A percentile compares a stretch with the other conserved stretches of the same genome.
Evolutionary conservation across 1,140 invertebrate genomes (phyloP).

Genomic region (Listronotus bonariensis): DNA sequence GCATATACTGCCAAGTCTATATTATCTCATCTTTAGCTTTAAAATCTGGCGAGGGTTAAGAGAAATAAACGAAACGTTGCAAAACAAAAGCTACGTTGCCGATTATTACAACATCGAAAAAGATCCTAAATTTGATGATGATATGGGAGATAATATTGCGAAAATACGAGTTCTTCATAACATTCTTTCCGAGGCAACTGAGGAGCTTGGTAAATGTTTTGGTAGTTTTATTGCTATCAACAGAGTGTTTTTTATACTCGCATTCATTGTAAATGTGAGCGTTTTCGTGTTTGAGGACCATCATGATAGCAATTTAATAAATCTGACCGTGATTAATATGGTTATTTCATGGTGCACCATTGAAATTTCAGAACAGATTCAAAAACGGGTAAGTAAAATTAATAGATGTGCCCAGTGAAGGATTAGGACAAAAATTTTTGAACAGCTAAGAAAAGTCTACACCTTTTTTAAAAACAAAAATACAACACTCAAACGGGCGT

Average conservation of each 20-base stretch:
- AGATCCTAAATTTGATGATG: conserved; percentile 1
- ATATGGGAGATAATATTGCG: conserved; percentile 18
- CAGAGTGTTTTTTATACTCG: conserved; percentile 19
- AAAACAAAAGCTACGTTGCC: conserved; percentile 1
- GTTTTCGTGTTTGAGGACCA: too few species aligned
- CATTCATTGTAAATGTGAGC: too few species aligned
- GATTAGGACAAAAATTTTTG: too few species aligned
- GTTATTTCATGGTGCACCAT: too few species aligned
- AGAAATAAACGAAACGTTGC: conserved; percentile 30
- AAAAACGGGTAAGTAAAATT: too few species aligned
- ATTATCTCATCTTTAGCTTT: conserved; percentile 31
- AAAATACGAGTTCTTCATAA: conserved; percentile 32
- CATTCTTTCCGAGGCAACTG: conserved; percentile 24
- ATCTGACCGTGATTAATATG: too few species aligned
- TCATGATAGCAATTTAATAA: too few species aligned
- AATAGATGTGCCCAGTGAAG: too few species aligned
- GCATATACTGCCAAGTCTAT: conserved; percentile 27
- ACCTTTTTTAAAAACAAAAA: too few species aligned
- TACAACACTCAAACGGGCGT: too few species aligned
- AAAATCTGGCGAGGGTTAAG: conserved; percentile 29
- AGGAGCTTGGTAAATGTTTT: conserved; percentile 25
- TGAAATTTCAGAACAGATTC: too few species aligned
- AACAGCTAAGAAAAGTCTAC: too few species aligned
- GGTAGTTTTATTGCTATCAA: conserved; percentile 33
- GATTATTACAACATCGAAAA: conserved; percentile 11